phyloP scores from a whole-genome alignment of 2,888 invertebrate species.

The Lasioglossum figueresi region DNA sequence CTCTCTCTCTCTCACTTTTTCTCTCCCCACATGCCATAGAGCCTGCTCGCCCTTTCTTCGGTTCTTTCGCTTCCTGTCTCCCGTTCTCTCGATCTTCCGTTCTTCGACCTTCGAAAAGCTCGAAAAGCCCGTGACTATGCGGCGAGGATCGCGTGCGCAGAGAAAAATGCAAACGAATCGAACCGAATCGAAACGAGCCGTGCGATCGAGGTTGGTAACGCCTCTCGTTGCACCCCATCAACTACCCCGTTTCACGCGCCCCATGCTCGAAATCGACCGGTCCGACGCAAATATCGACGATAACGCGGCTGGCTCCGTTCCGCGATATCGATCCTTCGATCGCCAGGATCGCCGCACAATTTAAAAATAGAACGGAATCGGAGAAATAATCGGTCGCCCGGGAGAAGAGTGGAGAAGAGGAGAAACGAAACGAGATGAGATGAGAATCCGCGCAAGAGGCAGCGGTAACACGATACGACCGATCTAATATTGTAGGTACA shows the following conservation, averaged over 20 bases:
- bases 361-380: background rate
- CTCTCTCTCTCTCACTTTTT: background rate
- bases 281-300: constrained; percentile 11
- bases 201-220: constrained; percentile 25
- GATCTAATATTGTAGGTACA: constrained; percentile 52
- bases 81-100: background rate
- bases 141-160: background rate
- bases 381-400: background rate
- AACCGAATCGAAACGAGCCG: background rate
- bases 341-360: background rate
- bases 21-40: background rate
- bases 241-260: background rate
- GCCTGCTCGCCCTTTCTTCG: background rate
- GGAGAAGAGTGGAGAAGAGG: background rate
- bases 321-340: background rate
- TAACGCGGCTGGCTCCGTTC: constrained; percentile 13
- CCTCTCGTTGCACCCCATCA: constrained; percentile 48
- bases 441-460: constrained; percentile 38
- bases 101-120: constrained; percentile 9
- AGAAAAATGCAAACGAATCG: background rate
- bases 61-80: constrained; percentile 16
- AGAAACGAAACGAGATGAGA: constrained; percentile 36
- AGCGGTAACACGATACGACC: constrained; percentile 50
- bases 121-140: constrained; percentile 1
- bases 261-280: background rate